Base-by-base conservation (phyloP, 2,888 invertebrate genomes). In the Mesorhabditis spiculigera region DNA sequence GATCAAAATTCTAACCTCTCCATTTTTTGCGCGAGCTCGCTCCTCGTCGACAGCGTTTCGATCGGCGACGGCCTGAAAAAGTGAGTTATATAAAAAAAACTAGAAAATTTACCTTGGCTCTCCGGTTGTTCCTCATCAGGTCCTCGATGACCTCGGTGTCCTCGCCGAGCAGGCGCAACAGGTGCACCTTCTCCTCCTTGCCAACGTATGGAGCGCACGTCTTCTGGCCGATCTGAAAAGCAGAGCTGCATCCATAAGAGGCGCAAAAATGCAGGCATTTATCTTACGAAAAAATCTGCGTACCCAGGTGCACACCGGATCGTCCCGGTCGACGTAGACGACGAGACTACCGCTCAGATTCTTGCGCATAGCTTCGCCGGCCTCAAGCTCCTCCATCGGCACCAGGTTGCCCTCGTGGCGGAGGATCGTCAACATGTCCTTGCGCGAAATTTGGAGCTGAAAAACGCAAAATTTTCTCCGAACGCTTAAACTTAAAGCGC, bases 111-210 rank as follows among this genome's bases (percentile, higher is more conserved):
- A 71, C 75, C 74, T 80, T 80, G 63, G 78, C 76, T 69, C 78
- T 78, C 42, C 80, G 67, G 62, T 80, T 80, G 44, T 76, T 77
- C 75, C 78, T 78, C 78, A 78, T 77, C 61, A 80, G 61, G n/a
- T 70, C 61, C 67, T 80, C 80, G 61, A 80, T 78, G 42, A 77
- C 75, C 5, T 75, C 75, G 65, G 76, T 76, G 71, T 80, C 78
- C n/a, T 79, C 78, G 8, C 80, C 80, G 73, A 78, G 73, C 77
- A 80, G 75, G 67, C 80, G 69, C 10, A 81, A 68, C 43, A 78
- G 68, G 66, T 81, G 81, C n/a, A 81, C 73, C 10, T 78, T 71
- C 73, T 81, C 80, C 63, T 81, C 81, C 72, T 81, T 81, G 50
- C 75, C 72, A 50, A 80, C 74, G 74, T 80, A 81, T 28, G 81